Conservation (phyloP, 1,140 invertebrate species). For the Brachionus rubens region DNA sequence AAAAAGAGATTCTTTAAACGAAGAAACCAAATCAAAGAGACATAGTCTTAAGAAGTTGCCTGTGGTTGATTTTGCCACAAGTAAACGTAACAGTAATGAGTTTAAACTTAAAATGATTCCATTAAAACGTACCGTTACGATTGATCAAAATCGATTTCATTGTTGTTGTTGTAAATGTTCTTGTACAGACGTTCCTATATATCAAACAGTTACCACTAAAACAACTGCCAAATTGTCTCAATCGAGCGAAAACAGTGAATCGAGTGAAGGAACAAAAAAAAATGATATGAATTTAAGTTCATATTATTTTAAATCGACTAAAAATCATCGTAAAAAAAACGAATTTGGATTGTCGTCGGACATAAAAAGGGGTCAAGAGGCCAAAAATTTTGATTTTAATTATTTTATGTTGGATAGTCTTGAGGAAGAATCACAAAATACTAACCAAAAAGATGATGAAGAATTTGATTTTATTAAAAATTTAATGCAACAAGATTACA, state of each 20-base stretch:
- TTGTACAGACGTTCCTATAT: neutral
- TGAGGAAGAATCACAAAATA: neutral
- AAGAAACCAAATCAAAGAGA: neutral
- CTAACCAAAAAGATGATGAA: neutral
- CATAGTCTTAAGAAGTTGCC: conserved; percentile 13
- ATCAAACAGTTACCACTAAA: neutral
- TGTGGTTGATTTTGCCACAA: neutral
- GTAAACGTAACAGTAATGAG: neutral
- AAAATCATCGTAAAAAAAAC: conserved; percentile 22
- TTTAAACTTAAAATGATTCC: conserved; percentile 20
- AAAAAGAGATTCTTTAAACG: neutral
- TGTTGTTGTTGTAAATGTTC: conserved; percentile 3
- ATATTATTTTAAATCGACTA: conserved; percentile 23
- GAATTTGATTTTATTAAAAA: conserved; percentile 8
- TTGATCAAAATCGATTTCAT: neutral
- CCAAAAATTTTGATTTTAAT: neutral
- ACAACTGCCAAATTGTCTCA: conserved; percentile 3
- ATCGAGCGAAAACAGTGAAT: neutral
- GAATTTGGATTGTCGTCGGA: conserved; percentile 5
- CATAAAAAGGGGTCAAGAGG: neutral
- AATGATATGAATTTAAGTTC: neutral
- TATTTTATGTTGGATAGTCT: neutral
- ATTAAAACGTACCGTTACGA: neutral
- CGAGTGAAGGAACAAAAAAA: neutral
- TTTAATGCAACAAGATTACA: neutral